Percentiles rank a stretch among this genome's conserved stretches.
Conservation (phyloP, 92 coral and sea anemone genomes). For the Zoanthus sociatus region DNA sequence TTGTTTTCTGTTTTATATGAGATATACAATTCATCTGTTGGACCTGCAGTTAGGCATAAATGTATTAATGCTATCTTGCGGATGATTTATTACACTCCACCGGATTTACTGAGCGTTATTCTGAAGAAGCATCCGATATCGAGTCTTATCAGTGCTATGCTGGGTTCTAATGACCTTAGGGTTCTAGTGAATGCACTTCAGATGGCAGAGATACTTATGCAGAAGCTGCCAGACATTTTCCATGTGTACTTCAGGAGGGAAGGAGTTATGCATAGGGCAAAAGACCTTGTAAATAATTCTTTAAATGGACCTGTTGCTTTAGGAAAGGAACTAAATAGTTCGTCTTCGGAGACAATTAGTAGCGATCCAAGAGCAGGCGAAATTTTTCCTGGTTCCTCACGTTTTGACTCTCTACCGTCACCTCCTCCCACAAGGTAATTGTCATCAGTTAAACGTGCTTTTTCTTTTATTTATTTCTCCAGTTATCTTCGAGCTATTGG, state of each 20-base stretch:
- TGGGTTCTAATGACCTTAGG: constrained; percentile 89
- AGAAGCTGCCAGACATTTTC: constrained; percentile 92
- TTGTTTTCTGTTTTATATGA: constrained; percentile 93
- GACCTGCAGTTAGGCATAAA: constrained; percentile 92
- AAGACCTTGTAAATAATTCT: constrained; percentile 84
- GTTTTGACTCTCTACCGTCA: constrained; percentile 30
- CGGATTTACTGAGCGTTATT: constrained; percentile 85
- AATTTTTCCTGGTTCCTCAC: constrained; percentile 32
- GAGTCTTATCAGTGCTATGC: constrained; percentile 96
- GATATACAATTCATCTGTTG: constrained; percentile 97
- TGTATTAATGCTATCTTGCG: constrained; percentile 94
- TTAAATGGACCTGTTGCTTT: constrained; percentile 48
- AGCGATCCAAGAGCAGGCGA: constrained; percentile 32
- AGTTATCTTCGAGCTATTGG: too few species aligned
- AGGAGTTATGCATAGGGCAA: constrained; percentile 98
- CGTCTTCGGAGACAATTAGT: constrained; percentile 50
- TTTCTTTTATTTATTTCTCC: too few species aligned
- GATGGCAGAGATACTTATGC: constrained; percentile 98
- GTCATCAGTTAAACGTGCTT: background rate
- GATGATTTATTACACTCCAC: constrained; percentile 93
- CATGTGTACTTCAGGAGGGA: constrained; percentile 98
- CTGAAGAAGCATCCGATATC: constrained; percentile 93
- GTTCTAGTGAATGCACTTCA: constrained; percentile 96
- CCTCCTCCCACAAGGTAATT: constrained; percentile 47
- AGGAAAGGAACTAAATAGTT: constrained; percentile 51